Evolutionary conservation across 2,113 vertebrate species (phyloP).

Genomic region (Picathartes gymnocephalus): DNA sequence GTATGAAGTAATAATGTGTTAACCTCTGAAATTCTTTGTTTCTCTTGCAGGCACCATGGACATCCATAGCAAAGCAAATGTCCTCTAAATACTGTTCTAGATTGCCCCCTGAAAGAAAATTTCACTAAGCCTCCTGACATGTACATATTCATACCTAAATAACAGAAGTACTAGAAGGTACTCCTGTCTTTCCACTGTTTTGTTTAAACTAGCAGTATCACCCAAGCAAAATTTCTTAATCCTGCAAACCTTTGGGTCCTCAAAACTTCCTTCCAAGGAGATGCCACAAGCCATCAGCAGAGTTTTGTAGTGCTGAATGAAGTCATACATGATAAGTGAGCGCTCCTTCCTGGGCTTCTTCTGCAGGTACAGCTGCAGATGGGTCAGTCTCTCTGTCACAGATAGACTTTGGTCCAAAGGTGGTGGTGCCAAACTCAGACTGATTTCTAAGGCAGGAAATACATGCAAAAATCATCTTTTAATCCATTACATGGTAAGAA

Average conservation of each 20-base stretch:
- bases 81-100: not conserved
- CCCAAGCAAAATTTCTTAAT: not conserved
- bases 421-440: conserved; percentile 87
- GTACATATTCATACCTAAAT: not conserved
- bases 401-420: conserved; percentile 82
- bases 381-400: conserved; percentile 78
- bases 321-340: conserved; percentile 79
- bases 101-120: not conserved
- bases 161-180: not conserved
- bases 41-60: not conserved
- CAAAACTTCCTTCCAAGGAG: conserved; percentile 82
- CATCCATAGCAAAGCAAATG: not conserved
- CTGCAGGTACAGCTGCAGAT: conserved; percentile 77
- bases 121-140: not conserved
- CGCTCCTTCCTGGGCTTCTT: conserved; percentile 11
- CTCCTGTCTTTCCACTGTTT: not conserved
- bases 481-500: not conserved
- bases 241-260: conserved; percentile 89
- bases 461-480: not conserved
- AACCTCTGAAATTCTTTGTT: not conserved
- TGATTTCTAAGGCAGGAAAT: conserved; percentile 76
- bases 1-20: not conserved
- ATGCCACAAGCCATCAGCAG: conserved; percentile 86
- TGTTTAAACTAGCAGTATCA: not conserved
- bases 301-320: conserved; percentile 88